Evolutionary conservation across 1,140 invertebrate genomes (phyloP), one percentile per base, ranked within the genome.

Genomic region (Eriocheir sinensis): DNA sequence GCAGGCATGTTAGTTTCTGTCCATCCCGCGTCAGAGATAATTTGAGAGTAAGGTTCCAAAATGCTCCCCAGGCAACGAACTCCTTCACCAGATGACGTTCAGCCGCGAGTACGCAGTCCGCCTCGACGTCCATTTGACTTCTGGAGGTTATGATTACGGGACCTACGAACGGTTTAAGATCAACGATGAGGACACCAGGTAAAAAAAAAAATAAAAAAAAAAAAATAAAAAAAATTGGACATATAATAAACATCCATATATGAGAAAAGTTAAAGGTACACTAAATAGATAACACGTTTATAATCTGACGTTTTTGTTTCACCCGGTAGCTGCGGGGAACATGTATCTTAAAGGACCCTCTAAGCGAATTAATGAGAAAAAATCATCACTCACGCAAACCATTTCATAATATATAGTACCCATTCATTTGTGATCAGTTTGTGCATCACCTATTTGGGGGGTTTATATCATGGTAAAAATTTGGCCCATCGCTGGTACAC

Each of bases 21-120:
- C 27, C 30, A 83, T 83, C 30, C 3, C 38, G 21, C 9, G 6
- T 30, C 40, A n/a, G 9, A n/a, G 9, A 36, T 21, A 41, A n/a
- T 38, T 21, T 38, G 17, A 89, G 9, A 17, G 12, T 38, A 34
- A 89, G 9, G 2, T 60, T 60, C 12, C 27, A 12, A 27, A 30
- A 40, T 40, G n/a, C n/a, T n/a, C 4, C 38, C 0, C 53, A 91
- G 89, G 89, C 36, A 91, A 91, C 30, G 89, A 91, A 30, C 15
- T 79, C 2, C 60, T 91, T 32, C 89, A 91, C 89, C 32, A 38
- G 38, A 32, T 91, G 36, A 91, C 89, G 17, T 27, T 21, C 72
- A 41, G 89, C 32, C 30, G 89, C n/a, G 32, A 30, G 3, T 91
- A 91, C 44, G 27, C 60, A n/a, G 2, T 91, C 36, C 89, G 89